Evolutionary conservation across 2,888 invertebrate genomes (phyloP), one percentile per base, ranked within the genome.

Genomic region (Aleiodes alternator): DNA sequence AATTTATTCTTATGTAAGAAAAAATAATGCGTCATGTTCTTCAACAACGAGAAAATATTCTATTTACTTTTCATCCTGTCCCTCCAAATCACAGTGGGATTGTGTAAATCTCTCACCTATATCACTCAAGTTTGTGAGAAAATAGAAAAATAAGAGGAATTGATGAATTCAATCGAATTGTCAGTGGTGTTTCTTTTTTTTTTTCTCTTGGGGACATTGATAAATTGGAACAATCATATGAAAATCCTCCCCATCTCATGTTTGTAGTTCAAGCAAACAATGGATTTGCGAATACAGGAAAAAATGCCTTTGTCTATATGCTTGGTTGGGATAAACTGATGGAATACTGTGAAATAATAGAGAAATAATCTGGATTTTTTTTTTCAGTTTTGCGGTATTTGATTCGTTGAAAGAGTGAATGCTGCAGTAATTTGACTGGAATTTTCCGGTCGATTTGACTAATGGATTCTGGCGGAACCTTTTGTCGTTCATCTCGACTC

Each of bases 201-300:
- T 23, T 23, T 31, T 9, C 12, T 34, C 59, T 29, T n/a, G 12
- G 31, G 12, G 59, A 59, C 31, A 34, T n/a, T 59, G 59, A 59
- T 31, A 34, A 59, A 59, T 29, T 23, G 31, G 12, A 14, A 34
- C 61, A 61, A 61, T 61, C 61, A 61, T 61, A 29, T 14, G 43
- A 43, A 16, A 38, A 61, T 38, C 38, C 14, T 34, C 23, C 1
- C 23, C 23, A 23, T 23, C 9, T 43, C 43, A 43, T 43, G 43
- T 8, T 7, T 0, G 9, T 43, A 43, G 9, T 43, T 23, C 9
- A 3, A 43, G 43, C 9, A 43, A 43, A 34, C 31, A n/a, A 31
- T 11, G n/a, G n/a, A 59, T 38, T 34, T 11, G 9, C 9, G 38
- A 61, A 43, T 14, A 14, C 3, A n/a, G 11, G 34, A 7, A 38